Conservation (phyloP, 2,888 invertebrate species). For the Lypha dubia region DNA sequence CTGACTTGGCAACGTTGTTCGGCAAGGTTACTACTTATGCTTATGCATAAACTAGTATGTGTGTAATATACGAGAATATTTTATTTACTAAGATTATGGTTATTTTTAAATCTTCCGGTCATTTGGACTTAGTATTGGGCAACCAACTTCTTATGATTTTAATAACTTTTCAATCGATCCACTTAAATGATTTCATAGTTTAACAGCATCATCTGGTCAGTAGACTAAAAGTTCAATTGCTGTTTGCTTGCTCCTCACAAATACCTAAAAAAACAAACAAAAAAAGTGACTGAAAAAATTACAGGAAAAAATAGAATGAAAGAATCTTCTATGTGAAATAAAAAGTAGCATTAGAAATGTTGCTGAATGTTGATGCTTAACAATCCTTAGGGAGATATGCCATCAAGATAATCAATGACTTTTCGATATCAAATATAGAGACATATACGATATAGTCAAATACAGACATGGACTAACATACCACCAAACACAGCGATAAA, state of each 20-base stretch:
- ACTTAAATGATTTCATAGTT: background rate
- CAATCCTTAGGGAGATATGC: slow-evolving; percentile 63
- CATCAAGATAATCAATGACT: slow-evolving; percentile 72
- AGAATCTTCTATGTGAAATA: background rate
- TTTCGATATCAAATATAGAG: slow-evolving; percentile 62
- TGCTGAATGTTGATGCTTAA: slow-evolving; percentile 58
- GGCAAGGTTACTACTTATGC: too few species aligned
- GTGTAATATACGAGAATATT: too few species aligned
- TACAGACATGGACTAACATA: background rate
- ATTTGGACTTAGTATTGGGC: too few species aligned
- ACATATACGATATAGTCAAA: slow-evolving; percentile 54
- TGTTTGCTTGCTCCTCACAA: slow-evolving; percentile 44
- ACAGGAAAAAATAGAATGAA: slow-evolving; percentile 23
- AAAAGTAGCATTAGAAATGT: slow-evolving; percentile 33
- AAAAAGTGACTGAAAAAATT: slow-evolving; percentile 12
- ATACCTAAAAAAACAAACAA: slow-evolving; percentile 30
- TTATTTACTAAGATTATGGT: too few species aligned
- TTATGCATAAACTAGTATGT: too few species aligned
- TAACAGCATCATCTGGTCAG: slow-evolving; percentile 54
- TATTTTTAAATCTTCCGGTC: too few species aligned
- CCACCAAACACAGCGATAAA: slow-evolving; percentile 30
- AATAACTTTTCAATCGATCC: slow-evolving; percentile 16
- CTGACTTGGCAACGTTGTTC: too few species aligned
- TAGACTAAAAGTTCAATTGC: slow-evolving; percentile 44
- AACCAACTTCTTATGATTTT: background rate